phyloP scores from a whole-genome alignment of 2,797 vertebrate species.

The Nannoperca australis region DNA sequence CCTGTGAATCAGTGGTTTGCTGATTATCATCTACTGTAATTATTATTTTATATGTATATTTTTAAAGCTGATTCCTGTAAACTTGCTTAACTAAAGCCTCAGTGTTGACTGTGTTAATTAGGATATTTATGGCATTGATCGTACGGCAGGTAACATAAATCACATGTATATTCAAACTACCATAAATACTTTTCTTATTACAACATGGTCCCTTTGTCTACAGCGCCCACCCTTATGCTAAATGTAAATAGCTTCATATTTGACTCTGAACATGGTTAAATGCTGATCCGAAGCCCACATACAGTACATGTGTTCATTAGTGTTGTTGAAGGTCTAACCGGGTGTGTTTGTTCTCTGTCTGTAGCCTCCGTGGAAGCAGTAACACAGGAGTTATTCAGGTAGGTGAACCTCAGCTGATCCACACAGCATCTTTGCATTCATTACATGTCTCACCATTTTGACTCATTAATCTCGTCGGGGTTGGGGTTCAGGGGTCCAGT shows the following conservation, averaged over 20 bases:
- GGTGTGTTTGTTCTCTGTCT: constrained; percentile 43
- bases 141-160: background rate
- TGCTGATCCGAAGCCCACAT: background rate
- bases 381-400: constrained; percentile 98
- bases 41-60: background rate
- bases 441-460: background rate
- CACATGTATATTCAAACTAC: background rate
- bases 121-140: background rate
- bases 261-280: background rate
- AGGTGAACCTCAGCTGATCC: constrained; percentile 76
- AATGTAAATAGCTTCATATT: background rate
- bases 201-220: background rate
- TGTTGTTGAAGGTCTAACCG: background rate
- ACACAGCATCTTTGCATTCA: background rate
- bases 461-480: background rate
- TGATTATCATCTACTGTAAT: background rate
- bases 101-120: background rate
- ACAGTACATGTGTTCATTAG: background rate
- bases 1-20: background rate
- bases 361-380: constrained; percentile 93
- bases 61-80: background rate
- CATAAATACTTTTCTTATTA: background rate
- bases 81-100: background rate
- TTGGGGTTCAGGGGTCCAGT: background rate
- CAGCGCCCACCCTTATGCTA: background rate